Evolutionary conservation across 2,113 vertebrate genomes (phyloP).

Genomic region (Sisor rabdophorus): DNA sequence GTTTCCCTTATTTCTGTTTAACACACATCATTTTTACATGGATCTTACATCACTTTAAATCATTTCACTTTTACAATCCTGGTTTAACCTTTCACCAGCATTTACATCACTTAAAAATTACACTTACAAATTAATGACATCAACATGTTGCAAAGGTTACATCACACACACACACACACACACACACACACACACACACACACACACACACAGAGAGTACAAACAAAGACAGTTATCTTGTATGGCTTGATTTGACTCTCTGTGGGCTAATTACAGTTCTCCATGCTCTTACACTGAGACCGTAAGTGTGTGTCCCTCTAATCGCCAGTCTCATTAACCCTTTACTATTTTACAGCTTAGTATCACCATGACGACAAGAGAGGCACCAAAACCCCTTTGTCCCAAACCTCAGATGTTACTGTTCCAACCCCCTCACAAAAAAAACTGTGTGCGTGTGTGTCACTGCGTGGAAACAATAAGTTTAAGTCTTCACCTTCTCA

Average conservation of each 20-base stretch:
- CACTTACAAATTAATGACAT: neutral
- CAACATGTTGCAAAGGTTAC: neutral
- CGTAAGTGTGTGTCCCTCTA: conserved; percentile 4
- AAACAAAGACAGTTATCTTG: too few species aligned
- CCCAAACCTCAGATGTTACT: neutral
- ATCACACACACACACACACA: too few species aligned
- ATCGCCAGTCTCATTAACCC: conserved; percentile 11
- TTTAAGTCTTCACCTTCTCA: conserved; percentile 12
- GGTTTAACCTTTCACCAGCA: neutral
- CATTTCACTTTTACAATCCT: neutral
- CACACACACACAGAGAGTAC: neutral
- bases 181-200: neutral
- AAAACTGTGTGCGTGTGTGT: too few species aligned
- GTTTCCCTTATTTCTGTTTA: too few species aligned
- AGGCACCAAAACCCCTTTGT: neutral
- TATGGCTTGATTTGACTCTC: conserved; percentile 19
- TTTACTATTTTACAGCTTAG: conserved; percentile 6
- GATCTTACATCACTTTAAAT: neutral
- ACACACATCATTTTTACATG: too few species aligned
- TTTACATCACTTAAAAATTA: conserved; percentile 16
- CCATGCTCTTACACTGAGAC: neutral
- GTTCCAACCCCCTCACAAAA: neutral
- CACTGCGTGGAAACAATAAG: neutral
- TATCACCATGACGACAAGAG: conserved; percentile 14
- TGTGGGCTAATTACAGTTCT: conserved; percentile 23